Percentiles rank a stretch among this genome's conserved stretches.
phyloP scores from a whole-genome alignment of 1,140 invertebrate species.

The Lordiphosa mommai region DNA sequence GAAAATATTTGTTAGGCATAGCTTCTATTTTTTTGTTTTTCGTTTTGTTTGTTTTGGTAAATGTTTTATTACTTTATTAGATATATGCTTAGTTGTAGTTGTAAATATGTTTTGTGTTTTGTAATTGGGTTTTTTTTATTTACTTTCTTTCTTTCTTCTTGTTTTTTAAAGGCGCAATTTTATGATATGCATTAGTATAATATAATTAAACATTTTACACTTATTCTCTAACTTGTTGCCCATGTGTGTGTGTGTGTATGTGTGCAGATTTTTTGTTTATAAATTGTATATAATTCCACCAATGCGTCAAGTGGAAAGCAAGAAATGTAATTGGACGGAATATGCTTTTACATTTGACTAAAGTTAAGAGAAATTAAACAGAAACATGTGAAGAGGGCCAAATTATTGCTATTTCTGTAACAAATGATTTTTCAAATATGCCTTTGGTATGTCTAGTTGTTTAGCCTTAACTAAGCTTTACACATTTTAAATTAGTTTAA shows the following conservation, averaged over 20 bases:
- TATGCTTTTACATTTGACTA: constrained; percentile 70
- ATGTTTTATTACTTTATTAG: constrained; percentile 36
- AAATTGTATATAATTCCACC: too few relatives aligned
- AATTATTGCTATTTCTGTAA: too few relatives aligned
- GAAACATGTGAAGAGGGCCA: constrained; percentile 16
- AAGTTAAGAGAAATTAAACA: constrained; percentile 50
- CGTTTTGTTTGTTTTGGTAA: constrained; percentile 20
- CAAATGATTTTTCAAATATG: constrained; percentile 55
- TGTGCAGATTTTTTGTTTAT: too few relatives aligned
- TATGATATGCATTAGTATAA: constrained; percentile 79
- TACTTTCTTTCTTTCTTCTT: constrained; percentile 33
- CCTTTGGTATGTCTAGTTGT: constrained; percentile 79
- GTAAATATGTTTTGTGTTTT: constrained; percentile 63
- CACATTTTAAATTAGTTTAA: constrained; percentile 45
- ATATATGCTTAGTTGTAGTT: constrained; percentile 58
- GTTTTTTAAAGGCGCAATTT: constrained; percentile 75
- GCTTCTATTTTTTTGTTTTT: constrained; percentile 40
- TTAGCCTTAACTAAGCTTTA: constrained; percentile 59
- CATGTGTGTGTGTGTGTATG: constrained; percentile 8
- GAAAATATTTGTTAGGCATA: constrained; percentile 70
- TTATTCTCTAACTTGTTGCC: constrained; percentile 45
- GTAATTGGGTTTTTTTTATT: constrained; percentile 30
- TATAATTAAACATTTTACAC: constrained; percentile 54
- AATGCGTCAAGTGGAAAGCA: constrained; percentile 56
- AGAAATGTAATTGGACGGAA: constrained; percentile 77